These are phyloP conservation scores for Apodemus agrarius DNA, from an alignment of 2,797 vertebrate species.

Conservation along the genomic window DNA sequence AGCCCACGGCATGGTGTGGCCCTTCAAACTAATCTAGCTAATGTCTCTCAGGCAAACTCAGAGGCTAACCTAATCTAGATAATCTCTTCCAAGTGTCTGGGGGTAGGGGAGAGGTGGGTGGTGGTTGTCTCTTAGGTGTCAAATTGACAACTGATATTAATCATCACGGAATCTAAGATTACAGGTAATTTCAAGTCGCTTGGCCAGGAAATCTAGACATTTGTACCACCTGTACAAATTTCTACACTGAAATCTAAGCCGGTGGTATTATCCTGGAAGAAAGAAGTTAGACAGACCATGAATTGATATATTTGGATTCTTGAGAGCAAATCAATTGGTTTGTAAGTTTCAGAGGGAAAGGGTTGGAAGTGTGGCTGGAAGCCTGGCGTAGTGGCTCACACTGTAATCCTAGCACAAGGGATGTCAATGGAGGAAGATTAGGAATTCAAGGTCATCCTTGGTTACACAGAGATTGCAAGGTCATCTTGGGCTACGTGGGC, in stretches of 20 bases:
- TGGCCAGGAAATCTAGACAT: neutral
- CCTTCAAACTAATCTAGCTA: neutral
- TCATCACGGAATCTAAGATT: neutral
- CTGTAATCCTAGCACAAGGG: neutral
- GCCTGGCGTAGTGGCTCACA: neutral
- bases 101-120: too few species aligned
- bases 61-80: neutral
- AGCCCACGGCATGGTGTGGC: neutral
- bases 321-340: slow-evolving; percentile 23
- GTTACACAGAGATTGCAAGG: neutral
- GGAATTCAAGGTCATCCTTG: neutral
- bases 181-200: neutral
- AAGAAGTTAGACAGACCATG: slow-evolving; percentile 5
- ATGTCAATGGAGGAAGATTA: neutral
- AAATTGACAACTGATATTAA: neutral
- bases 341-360: neutral
- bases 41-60: neutral
- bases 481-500: neutral
- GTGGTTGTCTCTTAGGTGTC: neutral
- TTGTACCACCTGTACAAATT: neutral
- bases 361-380: neutral
- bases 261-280: neutral
- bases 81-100: neutral
- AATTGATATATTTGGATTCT: neutral
- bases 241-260: slow-evolving; percentile 46